Evolutionary conservation across 2,113 vertebrate genomes (phyloP), one percentile per base, ranked within the genome.

Genomic region (Apistogramma diplotaenia): DNA sequence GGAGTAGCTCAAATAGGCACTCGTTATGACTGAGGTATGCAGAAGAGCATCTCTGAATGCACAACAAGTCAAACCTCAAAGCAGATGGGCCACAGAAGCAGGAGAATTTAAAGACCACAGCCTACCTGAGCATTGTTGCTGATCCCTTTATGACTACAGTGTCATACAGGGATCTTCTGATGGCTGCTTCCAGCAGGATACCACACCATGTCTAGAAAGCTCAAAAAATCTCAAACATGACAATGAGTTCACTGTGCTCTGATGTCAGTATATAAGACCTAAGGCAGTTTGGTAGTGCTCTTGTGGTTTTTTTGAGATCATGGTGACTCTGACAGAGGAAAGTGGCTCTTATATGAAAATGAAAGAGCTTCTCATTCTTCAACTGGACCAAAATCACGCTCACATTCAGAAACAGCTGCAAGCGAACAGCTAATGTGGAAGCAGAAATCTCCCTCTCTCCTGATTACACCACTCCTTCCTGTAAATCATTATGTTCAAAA

Each of bases 401-500:
- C 10, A 81, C 46, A 79, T 78, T 88, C 54, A 86, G 25, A 70
- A 65, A 70, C 27, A 46, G 4, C 0, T 1, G 29, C 40, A 75
- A 55, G 23, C 5, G 40, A 78, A 56, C 27, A 55, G 27, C 16
- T 27, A 74, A 46, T 33, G 37, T 15, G 5, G 21, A 40, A 11
- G 8, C 3, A 21, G 10, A 40, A 46, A 78, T 53, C 2, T 57
- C 3, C 7, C 8, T 55, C 13, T 79, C 25, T 23, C 4, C 40
- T 55, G 33, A 27, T 85, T 84, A 80, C 10, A 58, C 23, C 12
- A 29, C 54, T 65, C 76, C 67, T 53, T 61, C 60, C 18, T 21
- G 27, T 49, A 77, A 83, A 67, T 78, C 13, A 87, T 37, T 33
- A 21, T 79, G 56, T 75, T 65, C 43, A 51, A 79, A 75, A 15